phyloP scores from a whole-genome alignment of 2,888 invertebrate species.

The Zelleria hepariella region DNA sequence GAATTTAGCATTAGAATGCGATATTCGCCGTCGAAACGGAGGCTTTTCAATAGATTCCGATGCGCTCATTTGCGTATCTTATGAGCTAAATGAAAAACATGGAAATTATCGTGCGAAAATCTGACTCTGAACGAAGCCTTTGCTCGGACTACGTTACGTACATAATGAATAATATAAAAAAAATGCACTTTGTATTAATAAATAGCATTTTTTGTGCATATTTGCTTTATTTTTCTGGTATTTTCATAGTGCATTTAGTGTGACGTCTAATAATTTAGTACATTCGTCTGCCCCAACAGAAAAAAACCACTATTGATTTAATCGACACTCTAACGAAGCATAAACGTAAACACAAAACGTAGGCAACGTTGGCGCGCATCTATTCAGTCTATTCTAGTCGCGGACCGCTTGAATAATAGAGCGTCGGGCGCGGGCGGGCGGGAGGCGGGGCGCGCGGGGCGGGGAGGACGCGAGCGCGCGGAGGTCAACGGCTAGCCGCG shows the following conservation, averaged over 20 bases:
- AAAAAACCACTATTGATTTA: background rate
- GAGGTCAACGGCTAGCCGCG: slow-evolving; percentile 74
- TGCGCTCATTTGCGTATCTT: too few species aligned
- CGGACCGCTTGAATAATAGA: background rate
- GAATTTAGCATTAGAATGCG: background rate
- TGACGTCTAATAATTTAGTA: too few species aligned
- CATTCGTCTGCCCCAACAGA: background rate
- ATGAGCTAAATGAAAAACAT: too few species aligned
- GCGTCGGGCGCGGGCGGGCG: background rate
- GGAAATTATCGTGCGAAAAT: too few species aligned
- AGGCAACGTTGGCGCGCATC: background rate
- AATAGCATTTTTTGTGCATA: too few species aligned
- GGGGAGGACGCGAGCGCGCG: slow-evolving; percentile 61
- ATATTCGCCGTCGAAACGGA: background rate
- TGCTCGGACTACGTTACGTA: too few species aligned
- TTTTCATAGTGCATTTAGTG: too few species aligned
- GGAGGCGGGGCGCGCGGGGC: background rate
- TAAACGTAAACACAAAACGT: background rate
- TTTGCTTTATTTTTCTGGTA: too few species aligned
- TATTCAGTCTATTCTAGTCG: background rate
- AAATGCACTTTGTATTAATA: too few species aligned
- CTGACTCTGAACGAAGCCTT: too few species aligned
- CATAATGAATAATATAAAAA: too few species aligned
- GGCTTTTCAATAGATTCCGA: too few species aligned
- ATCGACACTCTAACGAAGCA: background rate